phyloP scores from a whole-genome alignment of 1,140 invertebrate genomes.

The Zaprionus lachaisei region DNA sequence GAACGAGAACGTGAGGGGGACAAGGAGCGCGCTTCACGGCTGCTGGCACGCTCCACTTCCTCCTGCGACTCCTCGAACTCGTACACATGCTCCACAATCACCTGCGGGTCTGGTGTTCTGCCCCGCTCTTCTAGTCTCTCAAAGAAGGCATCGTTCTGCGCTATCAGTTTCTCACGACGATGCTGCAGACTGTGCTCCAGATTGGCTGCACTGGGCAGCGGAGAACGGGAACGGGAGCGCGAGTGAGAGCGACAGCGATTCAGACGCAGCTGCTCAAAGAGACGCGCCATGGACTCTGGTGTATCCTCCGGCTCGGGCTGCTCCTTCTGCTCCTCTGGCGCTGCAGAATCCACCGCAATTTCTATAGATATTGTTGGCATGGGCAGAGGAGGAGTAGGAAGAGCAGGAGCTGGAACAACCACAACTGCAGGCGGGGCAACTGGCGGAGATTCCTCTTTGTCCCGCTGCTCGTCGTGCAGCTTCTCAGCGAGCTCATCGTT shows the following conservation, averaged over 20 bases:
- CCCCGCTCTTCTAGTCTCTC: conserved; percentile 58
- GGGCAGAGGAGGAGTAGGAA: neutral
- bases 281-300: conserved; percentile 61
- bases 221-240: conserved; percentile 67
- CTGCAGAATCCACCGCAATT: conserved; percentile 29
- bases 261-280: conserved; percentile 70
- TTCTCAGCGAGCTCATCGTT: conserved; percentile 72
- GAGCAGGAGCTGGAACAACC: neutral
- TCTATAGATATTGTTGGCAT: conserved; percentile 50
- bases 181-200: conserved; percentile 63
- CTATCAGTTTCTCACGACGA: conserved; percentile 60
- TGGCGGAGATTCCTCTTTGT: conserved; percentile 2
- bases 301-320: conserved; percentile 57
- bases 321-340: conserved; percentile 8
- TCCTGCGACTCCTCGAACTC: conserved; percentile 30
- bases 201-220: conserved; percentile 61
- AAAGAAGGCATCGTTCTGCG: conserved; percentile 70
- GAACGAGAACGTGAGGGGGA: conserved; percentile 63
- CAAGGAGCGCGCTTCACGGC: conserved; percentile 58
- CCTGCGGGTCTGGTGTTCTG: conserved; percentile 57
- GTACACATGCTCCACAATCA: conserved; percentile 64
- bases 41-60: conserved; percentile 20
- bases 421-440: neutral
- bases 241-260: conserved; percentile 66
- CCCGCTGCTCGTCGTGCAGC: conserved; percentile 39